Base-by-base conservation (phyloP, 2,888 invertebrate species). In the Hyalella azteca region DNA sequence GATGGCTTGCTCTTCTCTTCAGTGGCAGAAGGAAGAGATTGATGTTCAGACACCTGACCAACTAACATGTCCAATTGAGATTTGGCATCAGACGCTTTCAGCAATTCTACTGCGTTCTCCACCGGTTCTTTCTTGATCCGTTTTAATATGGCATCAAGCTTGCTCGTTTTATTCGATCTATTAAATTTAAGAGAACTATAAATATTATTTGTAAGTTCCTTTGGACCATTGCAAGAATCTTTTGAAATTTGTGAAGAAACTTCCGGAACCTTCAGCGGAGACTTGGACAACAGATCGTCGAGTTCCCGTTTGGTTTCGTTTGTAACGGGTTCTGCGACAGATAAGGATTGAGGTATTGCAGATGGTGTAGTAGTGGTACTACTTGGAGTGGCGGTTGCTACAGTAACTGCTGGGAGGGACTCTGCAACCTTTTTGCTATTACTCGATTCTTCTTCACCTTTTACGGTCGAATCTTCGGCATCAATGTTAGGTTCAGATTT, bases 401-500 rank as follows among this genome's bases (percentile, higher is more conserved):
- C 45, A 15, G 13, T 36, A 9, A 36, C 66, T 19, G 19, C 66
- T 19, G 66, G 13, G 36, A 11, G 13, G 32, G 66, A 0, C 19
- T 4, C 13, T 11, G 36, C 36, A 66, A 36, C 36, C 32, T 32
- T 32, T 7, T 32, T 36, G 13, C 13, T 1, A 66, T 32, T 29
- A 3, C n/a, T 19, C 19, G 66, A 36, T 3, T 11, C 36, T 36
- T 9, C 66, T 2, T 36, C 36, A 7, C 36, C 66, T 66, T 66
- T 66, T 19, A 36, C 36, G 13, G 36, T 36, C 0, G 66, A 36
- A 7, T 36, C 66, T 66, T 66, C 66, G 19, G 15, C 19, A 36
- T 36, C 29, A 36, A 11, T 7, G 66, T 4, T 60, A 29, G 41
- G 19, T 78, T 66, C 15, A 15, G 41, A 88, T 87, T 85, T 88